A percentile compares a stretch with the other conserved stretches of the same genome.
Conservation (phyloP, 2,797 vertebrate species). For the Smutsia temminckii region DNA sequence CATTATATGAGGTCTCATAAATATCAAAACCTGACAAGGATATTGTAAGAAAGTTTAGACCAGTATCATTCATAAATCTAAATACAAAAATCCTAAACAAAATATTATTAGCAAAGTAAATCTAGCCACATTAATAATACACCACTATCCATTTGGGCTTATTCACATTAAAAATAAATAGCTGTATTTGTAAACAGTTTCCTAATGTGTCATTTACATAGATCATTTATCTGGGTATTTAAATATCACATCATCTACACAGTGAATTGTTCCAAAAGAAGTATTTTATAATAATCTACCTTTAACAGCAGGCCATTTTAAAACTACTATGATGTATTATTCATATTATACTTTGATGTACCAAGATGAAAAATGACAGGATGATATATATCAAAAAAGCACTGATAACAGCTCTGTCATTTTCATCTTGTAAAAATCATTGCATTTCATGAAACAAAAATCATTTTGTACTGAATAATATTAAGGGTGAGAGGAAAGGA, state of each 20-base stretch:
- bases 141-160: background rate
- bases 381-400: background rate
- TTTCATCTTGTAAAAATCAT: slow-evolving; percentile 48
- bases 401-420: background rate
- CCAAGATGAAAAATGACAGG: slow-evolving; percentile 4
- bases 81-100: slow-evolving; percentile 41
- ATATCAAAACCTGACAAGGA: slow-evolving; percentile 40
- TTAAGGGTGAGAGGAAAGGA: background rate
- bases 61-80: background rate
- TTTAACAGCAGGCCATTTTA: slow-evolving; percentile 36
- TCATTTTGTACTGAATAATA: background rate
- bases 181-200: background rate
- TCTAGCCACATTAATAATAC: slow-evolving; percentile 2
- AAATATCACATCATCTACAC: background rate
- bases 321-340: slow-evolving; percentile 2
- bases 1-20: background rate
- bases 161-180: slow-evolving; percentile 27
- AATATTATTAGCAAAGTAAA: background rate
- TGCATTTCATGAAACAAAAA: slow-evolving; percentile 6
- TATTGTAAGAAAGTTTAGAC: background rate
- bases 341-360: background rate
- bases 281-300: slow-evolving; percentile 13
- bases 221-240: background rate
- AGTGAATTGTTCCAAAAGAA: background rate
- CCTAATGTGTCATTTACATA: background rate